Percentiles rank a stretch among this genome's conserved stretches.
These are phyloP conservation scores for Mystacides longicornis DNA, from an alignment of 2,888 invertebrate species.

Conservation along the genomic window DNA sequence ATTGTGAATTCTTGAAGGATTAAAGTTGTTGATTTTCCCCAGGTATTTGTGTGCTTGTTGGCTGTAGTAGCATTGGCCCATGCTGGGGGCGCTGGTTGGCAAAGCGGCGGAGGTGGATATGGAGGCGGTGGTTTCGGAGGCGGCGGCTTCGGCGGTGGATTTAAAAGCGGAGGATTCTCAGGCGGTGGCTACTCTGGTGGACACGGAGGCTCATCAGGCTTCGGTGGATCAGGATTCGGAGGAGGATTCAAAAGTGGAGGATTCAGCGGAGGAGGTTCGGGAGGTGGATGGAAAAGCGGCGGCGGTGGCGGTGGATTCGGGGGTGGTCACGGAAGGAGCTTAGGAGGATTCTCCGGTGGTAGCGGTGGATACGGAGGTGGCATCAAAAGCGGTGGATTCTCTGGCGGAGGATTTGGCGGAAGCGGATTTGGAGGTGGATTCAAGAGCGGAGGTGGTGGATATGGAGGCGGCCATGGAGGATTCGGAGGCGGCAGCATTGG, in stretches of 20 bases:
- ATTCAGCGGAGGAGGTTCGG: constrained; percentile 12
- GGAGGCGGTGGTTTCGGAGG: constrained; percentile 14
- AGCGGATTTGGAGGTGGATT: constrained; percentile 17
- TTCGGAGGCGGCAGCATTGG: constrained; percentile 15
- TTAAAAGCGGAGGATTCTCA: constrained; percentile 13
- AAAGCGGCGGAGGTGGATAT: constrained; percentile 15
- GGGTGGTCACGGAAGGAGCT: constrained; percentile 12
- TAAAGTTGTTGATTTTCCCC: constrained; percentile 6
- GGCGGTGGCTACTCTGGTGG: constrained; percentile 18
- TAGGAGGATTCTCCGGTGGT: constrained; percentile 2
- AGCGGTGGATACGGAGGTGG: constrained; percentile 18
- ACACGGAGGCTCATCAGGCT: constrained; percentile 12
- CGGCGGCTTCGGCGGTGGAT: constrained; percentile 14
- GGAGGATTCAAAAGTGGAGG: constrained; percentile 19
- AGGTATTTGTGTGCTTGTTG: constrained; percentile 24
- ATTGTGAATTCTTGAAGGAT: not conserved
- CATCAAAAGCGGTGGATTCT: constrained; percentile 6
- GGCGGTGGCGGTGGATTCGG: constrained; percentile 18
- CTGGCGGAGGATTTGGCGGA: constrained; percentile 17
- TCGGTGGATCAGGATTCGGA: not conserved
- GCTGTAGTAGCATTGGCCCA: constrained; percentile 18
- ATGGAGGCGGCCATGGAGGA: constrained; percentile 10
- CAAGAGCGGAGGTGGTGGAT: constrained; percentile 14
- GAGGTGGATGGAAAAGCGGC: constrained; percentile 13
- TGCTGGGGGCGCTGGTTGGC: constrained; percentile 18